These are phyloP conservation scores for Zootermopsis nevadensis DNA, from an alignment of 2,888 invertebrate species.

Conservation along the genomic window DNA sequence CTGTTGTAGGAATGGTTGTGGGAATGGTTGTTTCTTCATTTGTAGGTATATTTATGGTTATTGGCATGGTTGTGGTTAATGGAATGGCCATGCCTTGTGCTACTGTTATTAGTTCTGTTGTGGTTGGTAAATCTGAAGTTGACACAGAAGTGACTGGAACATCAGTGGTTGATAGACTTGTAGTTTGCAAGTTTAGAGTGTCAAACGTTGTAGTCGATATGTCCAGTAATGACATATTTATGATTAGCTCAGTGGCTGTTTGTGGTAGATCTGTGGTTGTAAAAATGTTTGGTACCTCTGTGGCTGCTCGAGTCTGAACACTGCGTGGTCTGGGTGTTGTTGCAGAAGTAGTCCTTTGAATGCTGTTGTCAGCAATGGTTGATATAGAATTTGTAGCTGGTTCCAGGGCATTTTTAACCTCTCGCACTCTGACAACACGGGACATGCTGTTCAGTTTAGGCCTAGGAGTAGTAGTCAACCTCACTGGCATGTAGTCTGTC, in stretches of 20 bases:
- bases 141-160: conserved; percentile 1
- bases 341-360: conserved; percentile 13
- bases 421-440: conserved; percentile 26
- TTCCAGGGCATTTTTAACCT: conserved; percentile 43
- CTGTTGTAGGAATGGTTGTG: conserved; percentile 40
- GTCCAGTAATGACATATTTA: conserved; percentile 38
- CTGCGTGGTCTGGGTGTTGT: neutral
- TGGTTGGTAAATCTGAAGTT: neutral
- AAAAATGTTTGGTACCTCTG: conserved; percentile 6
- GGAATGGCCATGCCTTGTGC: conserved; percentile 56
- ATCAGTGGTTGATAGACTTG: conserved; percentile 33
- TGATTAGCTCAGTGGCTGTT: conserved; percentile 45
- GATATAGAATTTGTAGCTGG: conserved; percentile 43
- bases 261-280: neutral
- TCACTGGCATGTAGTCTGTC: neutral
- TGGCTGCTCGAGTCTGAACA: neutral
- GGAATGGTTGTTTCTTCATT: conserved; percentile 52
- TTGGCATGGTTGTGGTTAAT: conserved; percentile 54
- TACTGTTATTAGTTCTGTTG: conserved; percentile 42
- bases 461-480: conserved; percentile 19
- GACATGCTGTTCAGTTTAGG: conserved; percentile 42
- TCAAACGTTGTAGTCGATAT: conserved; percentile 29
- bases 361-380: conserved; percentile 43
- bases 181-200: conserved; percentile 21
- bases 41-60: conserved; percentile 54